These are phyloP conservation scores for Paramisgurnus dabryanus DNA, from an alignment of 2,113 vertebrate species.

Conservation along the genomic window DNA sequence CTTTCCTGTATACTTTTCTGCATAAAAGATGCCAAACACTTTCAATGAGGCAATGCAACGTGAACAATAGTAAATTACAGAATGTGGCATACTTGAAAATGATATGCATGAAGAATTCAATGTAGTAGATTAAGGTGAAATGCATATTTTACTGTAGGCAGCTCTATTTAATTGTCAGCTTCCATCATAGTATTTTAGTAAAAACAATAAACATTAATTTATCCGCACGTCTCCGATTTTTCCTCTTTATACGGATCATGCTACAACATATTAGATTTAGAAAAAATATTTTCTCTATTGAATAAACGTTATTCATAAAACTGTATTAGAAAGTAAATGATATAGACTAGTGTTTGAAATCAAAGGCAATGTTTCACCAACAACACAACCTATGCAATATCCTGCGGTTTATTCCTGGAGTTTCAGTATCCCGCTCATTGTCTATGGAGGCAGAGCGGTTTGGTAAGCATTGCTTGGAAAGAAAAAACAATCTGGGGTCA, in stretches of 20 bases:
- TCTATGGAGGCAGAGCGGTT: not conserved
- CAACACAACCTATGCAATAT: not conserved
- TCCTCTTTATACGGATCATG: not conserved
- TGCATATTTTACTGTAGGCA: not conserved
- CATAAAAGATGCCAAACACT: not conserved
- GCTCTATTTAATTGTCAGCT: not conserved
- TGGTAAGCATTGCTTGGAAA: slow-evolving; percentile 14
- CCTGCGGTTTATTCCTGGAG: slow-evolving; percentile 6
- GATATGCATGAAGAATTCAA: not conserved
- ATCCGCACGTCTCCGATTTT: not conserved
- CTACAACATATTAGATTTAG: not conserved
- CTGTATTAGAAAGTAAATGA: not conserved
- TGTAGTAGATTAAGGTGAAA: not conserved
- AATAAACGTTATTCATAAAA: not conserved
- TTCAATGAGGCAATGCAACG: not conserved
- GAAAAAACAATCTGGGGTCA: slow-evolving; percentile 49
- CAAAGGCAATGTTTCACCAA: not conserved
- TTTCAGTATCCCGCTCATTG: not conserved
- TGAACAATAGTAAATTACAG: not conserved
- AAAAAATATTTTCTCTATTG: not conserved
- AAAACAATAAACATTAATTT: not conserved
- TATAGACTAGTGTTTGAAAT: not conserved
- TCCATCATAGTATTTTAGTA: not conserved
- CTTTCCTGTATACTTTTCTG: not conserved
- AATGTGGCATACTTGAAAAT: not conserved